Base-by-base conservation (phyloP, 2,888 invertebrate genomes). In the Torymus auratus region DNA sequence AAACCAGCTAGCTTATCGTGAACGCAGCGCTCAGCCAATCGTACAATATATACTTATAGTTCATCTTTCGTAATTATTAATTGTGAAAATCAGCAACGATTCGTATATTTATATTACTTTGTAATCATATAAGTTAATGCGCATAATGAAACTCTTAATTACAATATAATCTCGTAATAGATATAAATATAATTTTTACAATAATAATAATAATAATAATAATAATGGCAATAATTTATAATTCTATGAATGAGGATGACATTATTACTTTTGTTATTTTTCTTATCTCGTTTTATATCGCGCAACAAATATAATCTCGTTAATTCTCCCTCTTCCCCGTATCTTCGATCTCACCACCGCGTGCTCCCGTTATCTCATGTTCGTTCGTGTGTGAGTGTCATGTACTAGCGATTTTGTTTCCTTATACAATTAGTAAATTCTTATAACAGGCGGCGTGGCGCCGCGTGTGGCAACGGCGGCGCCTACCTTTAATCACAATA, bases 1-100 rank as follows among this genome's bases (percentile, higher is more conserved):
- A 90, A 90, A 90, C 88, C 89, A 90, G 89, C 89, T 89, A 89
- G 87, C 87, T 89, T 88, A 86, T 89, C 88, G 87, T 89, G 88
- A 89, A 89, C 88, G 86, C 86, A 89, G 88, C 88, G 85, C 85
- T 86, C 85, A 85, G 87, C 86, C 87, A 85, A 85, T 87, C 74
- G 85, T 88, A 89, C 87, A 89, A 88, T 88, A 81, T 84, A 82
- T 83, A 77, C 60, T 71, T 83, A 77, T 78, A 80, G 62, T 76
- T 64, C 15, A 56, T 68, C 71, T 77, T 69, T 74, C 60, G 50
- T 82, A 74, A 75, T 78, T 81, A 69, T 77, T 79, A 78, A 80
- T 80, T 80, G 67, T 80, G 79, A 83, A 80, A 80, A 77, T 75
- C 68, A 80, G 70, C 61, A 80, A 83, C 70, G 56, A 64, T 80